Evolutionary conservation across 1,140 invertebrate genomes (phyloP).

Genomic region (Dreissena polymorpha): DNA sequence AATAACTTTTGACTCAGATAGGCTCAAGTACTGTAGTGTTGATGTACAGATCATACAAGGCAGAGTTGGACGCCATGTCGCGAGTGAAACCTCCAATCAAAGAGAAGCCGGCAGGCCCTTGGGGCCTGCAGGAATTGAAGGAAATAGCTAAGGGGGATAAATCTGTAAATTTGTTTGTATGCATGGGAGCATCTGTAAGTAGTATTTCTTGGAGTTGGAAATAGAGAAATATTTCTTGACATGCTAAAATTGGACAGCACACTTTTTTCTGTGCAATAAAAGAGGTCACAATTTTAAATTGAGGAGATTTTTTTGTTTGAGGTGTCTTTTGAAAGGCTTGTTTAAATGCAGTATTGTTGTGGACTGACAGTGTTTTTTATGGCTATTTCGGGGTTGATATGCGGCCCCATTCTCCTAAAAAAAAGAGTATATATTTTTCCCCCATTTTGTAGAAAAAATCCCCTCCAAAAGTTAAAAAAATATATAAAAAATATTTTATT

Average conservation of each 20-base stretch:
- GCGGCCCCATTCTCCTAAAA: no score
- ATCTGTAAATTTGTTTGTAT: constrained; percentile 7
- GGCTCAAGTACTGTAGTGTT: no score
- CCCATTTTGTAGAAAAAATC: no score
- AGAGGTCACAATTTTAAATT: not conserved
- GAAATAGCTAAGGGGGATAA: not conserved
- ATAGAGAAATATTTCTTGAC: not conserved
- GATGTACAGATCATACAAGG: not conserved
- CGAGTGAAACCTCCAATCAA: not conserved
- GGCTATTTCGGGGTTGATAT: no score
- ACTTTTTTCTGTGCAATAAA: not conserved
- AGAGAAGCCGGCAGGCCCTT: not conserved
- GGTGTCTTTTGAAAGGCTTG: not conserved
- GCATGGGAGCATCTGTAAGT: constrained; percentile 24
- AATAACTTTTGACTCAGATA: no score
- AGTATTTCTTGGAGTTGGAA: not conserved
- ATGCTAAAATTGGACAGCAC: not conserved
- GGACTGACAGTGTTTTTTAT: not conserved
- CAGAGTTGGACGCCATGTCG: not conserved
- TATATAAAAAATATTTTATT: no score
- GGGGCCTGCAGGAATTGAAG: not conserved
- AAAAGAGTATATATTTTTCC: no score
- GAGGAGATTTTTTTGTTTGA: no score
- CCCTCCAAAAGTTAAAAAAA: no score
- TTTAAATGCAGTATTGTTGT: not conserved